Conservation (phyloP, 2,113 vertebrate species). For the Mola mola region DNA sequence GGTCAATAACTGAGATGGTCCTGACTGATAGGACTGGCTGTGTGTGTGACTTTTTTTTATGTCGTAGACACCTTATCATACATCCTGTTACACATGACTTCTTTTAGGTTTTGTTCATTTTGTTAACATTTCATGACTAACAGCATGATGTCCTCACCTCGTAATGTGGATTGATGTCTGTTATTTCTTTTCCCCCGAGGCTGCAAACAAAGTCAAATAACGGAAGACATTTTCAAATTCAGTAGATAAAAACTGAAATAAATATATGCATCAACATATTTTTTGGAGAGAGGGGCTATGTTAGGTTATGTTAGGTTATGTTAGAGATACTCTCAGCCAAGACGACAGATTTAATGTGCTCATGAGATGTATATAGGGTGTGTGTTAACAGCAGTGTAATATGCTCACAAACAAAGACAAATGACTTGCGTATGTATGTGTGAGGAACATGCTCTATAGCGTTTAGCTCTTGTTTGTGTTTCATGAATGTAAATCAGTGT, state of each 20-base stretch:
- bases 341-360: conserved; percentile 1
- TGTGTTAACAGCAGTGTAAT: background rate
- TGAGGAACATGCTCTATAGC: conserved; percentile 4
- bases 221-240: background rate
- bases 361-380: background rate
- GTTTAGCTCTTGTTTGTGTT: background rate
- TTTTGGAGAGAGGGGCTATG: background rate
- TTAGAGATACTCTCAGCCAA: too few relatives aligned
- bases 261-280: background rate
- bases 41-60: too few relatives aligned
- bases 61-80: too few relatives aligned
- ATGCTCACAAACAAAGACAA: conserved; percentile 26
- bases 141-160: background rate
- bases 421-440: conserved; percentile 16
- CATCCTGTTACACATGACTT: background rate
- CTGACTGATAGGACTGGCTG: too few relatives aligned
- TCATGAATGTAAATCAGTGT: conserved; percentile 19
- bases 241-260: background rate
- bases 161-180: conserved; percentile 11
- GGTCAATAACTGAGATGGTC: too few relatives aligned
- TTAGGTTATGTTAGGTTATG: too few relatives aligned
- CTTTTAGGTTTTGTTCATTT: too few relatives aligned
- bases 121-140: background rate
- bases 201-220: conserved; percentile 6
- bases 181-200: too few relatives aligned